Base-by-base conservation (phyloP, 2,113 vertebrate genomes). In the Antigone vipio region DNA sequence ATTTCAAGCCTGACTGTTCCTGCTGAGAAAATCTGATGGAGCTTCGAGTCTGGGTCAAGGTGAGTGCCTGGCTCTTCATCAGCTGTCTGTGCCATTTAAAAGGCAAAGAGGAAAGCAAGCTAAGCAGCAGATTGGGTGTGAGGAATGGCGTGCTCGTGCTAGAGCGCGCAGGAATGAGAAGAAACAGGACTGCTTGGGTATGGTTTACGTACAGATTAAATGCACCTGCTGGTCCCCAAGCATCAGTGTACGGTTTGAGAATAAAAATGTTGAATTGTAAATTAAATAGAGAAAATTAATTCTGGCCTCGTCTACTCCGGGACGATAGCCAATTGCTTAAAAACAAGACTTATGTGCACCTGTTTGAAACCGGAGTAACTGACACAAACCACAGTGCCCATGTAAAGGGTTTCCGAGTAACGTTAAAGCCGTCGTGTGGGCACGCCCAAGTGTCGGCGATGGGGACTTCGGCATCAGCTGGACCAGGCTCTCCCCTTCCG, bases 21-120 rank as follows among this genome's bases (percentile, higher is more conserved):
- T 85, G 87, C 92, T 93, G 92, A 64, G 81, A 95, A 94, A 80
- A 56, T 92, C 86, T 95, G 93, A 86, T 91, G 89, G 85, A 91
- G 80, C 85, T 85, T 78, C 1, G 13, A 92, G 93, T 92, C 92
- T 93, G 92, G 93, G 92, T 96, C 92, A 95, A 96, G 96, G 93
- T 95, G 95, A 85, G 90, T 66, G 74, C 89, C 49, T 92, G 95
- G 71, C 87, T 96, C 85, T 93, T 83, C 63, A 29, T 88, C 35
- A 56, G 62, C 92, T 88, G 58, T 55, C 88, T 85, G 81, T 73
- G 67, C 79, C 15, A 0, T 73, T 79, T 85, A 35, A 50, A 32
- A 66, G 55, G 62, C 71, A 56, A 76, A 66, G 82, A 66, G 55
- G 64, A 67, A 45, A 47, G 66, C 11, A 88, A 92, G 62, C 49